Evolutionary conservation across 92 coral and sea anemone species (phyloP).

Genomic region (Parazoanthus darwini): DNA sequence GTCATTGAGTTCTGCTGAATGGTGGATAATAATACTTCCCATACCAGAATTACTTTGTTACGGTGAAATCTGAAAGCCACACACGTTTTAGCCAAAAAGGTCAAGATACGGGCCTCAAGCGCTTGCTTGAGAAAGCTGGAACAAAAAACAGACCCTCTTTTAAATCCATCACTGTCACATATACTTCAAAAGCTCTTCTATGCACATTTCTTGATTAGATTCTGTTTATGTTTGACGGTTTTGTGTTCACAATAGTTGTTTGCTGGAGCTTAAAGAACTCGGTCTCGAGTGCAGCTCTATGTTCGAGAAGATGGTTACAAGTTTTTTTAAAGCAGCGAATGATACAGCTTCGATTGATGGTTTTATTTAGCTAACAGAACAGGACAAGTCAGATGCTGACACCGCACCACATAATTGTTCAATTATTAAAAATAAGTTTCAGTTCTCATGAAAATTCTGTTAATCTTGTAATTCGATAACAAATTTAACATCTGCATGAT

Average conservation of each 20-base stretch:
- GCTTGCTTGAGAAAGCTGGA: neutral
- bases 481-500: neutral
- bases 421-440: conserved; percentile 7
- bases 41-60: conserved; percentile 1
- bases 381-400: neutral
- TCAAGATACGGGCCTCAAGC: neutral
- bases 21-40: neutral
- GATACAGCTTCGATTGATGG: neutral
- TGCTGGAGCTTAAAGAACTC: neutral
- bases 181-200: neutral
- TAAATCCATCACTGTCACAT: conserved; percentile 18
- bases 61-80: conserved; percentile 29
- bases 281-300: neutral
- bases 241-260: conserved; percentile 2
- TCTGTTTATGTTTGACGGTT: conserved; percentile 15
- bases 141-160: neutral
- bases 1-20: conserved; percentile 7
- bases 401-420: neutral
- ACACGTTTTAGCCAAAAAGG: neutral
- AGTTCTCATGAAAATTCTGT: neutral
- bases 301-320: neutral
- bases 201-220: conserved; percentile 1
- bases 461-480: neutral
- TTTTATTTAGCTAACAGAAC: neutral
- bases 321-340: neutral